Percentiles rank a stretch among this genome's conserved stretches.
These are phyloP conservation scores for Lycopodina hypogea DNA, from an alignment of 37 sponge, comb jelly and placozoan species.

Conservation along the genomic window DNA sequence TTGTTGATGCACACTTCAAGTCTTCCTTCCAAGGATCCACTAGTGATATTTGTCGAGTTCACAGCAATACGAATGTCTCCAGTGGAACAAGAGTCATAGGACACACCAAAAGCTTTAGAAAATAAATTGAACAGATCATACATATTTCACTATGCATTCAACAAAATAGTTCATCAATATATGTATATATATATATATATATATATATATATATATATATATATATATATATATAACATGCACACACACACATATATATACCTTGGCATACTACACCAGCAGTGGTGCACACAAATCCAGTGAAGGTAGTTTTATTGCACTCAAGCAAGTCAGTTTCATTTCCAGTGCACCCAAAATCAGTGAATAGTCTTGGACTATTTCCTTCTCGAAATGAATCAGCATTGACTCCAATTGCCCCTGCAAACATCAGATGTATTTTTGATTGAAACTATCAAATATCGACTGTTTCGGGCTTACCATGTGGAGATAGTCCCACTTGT, in stretches of 20 bases:
- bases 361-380: background rate
- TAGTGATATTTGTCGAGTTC: background rate
- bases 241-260: too few species aligned
- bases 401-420: background rate
- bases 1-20: slow-evolving; percentile 27
- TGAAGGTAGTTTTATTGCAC: background rate
- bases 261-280: slow-evolving; percentile 22
- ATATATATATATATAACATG: too few species aligned
- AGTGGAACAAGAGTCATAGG: background rate
- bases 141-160: too few species aligned
- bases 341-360: background rate
- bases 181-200: too few species aligned
- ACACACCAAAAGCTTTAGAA: background rate
- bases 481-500: slow-evolving; percentile 32
- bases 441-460: background rate
- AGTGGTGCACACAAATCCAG: background rate
- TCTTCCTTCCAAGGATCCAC: slow-evolving; percentile 7
- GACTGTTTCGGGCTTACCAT: slow-evolving; percentile 8
- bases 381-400: background rate
- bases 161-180: too few species aligned
- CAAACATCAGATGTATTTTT: background rate
- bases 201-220: too few species aligned
- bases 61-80: slow-evolving; percentile 1
- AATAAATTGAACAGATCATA: too few species aligned
- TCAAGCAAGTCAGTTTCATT: background rate